Percentiles rank a stretch among this genome's conserved stretches.
These are phyloP conservation scores for Synaphobranchus kaupii DNA, from an alignment of 2,797 vertebrate genomes.

Conservation along the genomic window DNA sequence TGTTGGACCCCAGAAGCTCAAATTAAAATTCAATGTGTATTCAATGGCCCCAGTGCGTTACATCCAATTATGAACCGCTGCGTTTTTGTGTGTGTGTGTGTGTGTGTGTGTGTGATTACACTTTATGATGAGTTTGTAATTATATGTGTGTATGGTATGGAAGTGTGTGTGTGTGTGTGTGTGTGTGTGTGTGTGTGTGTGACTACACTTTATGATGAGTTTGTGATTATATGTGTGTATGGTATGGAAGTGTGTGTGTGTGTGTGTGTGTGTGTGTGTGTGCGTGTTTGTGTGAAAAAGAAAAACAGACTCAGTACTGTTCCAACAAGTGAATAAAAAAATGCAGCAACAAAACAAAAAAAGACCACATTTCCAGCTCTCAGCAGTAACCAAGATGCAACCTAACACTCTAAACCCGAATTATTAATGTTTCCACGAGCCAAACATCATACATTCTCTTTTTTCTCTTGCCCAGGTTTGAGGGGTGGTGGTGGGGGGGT, in stretches of 20 bases:
- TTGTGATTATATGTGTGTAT: neutral
- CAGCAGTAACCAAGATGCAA: constrained; percentile 1
- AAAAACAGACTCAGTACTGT: neutral
- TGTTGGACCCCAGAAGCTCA: neutral
- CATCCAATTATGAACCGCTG: neutral
- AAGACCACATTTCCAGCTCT: neutral
- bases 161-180: neutral
- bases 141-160: neutral
- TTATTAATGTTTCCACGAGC: constrained; percentile 8
- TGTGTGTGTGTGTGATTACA: neutral
- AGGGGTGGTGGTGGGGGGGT: too few species aligned
- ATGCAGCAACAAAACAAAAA: neutral
- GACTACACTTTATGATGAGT: neutral
- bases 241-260: neutral
- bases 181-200: neutral
- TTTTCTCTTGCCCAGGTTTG: constrained; percentile 22
- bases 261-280: neutral
- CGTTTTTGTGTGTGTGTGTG: neutral
- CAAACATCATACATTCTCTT: neutral
- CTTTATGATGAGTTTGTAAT: neutral
- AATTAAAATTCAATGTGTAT: neutral
- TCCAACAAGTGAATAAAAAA: neutral
- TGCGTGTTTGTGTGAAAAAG: neutral
- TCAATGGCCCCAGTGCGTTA: neutral
- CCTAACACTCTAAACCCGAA: constrained; percentile 1